Evolutionary conservation across 2,888 invertebrate genomes (phyloP), one percentile per base, ranked within the genome.

Genomic region (Dynastes hyllus): DNA sequence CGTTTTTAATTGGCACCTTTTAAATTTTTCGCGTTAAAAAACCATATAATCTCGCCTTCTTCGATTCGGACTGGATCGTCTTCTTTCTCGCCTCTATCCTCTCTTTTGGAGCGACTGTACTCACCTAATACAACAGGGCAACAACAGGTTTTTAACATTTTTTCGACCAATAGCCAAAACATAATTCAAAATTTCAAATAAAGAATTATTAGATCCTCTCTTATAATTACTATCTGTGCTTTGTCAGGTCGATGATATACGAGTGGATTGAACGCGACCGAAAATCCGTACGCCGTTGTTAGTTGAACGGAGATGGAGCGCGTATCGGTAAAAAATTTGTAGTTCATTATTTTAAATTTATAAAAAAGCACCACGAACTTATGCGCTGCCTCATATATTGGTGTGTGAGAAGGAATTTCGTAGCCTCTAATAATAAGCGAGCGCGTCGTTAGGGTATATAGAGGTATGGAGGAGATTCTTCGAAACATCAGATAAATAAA

Each of bases 121-220:
- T 27, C 32, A 5, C 65, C 22, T 55, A 63, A 63, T 32, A 45
- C 50, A 11, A 65, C 37, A 37, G 32, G 32, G 11, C 76, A 45
- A 66, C 78, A 79, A 76, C 76, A 69, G 76, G 76, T 79, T 79
- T 51, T 61, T 58, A 50, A 55, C 80, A 22, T 8, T 80, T 83
- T 83, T 83, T 79, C 79, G 80, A 45, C 82, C 83, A 82, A 83
- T 82, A 80, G 80, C 82, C 82, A 77, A 83, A 82, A 82, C 83
- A 83, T 83, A 83, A 83, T 83, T 83, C 83, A 83, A 83, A 83
- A 83, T 82, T 83, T 83, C 83, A 83, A 83, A 83, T 83, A 83
- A 79, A 81, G 81, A 83, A 82, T 82, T 82, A 81, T 83, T 82
- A 81, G 81, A 81, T 78, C 81, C 80, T 78, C 11, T 8, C 78